These are phyloP conservation scores for Entelurus aequoreus DNA, from an alignment of 2,113 vertebrate species.

Conservation along the genomic window DNA sequence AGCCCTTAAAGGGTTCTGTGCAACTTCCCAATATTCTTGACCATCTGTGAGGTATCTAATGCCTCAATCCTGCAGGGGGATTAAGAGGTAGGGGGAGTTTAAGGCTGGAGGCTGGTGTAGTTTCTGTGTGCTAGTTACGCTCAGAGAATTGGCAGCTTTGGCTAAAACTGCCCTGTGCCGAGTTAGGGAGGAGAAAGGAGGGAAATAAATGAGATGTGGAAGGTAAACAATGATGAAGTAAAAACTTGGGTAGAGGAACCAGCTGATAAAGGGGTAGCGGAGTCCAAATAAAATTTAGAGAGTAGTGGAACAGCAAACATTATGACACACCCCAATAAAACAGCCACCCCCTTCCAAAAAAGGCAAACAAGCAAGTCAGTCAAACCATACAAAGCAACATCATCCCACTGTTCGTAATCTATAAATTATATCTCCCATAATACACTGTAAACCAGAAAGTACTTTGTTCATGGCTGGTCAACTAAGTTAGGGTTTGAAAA, in stretches of 20 bases:
- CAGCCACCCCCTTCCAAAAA: constrained; percentile 35
- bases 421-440: constrained; percentile 43
- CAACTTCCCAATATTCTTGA: constrained; percentile 37
- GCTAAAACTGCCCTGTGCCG: constrained; percentile 49
- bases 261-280: constrained; percentile 51
- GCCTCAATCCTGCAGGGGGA: constrained; percentile 45
- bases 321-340: constrained; percentile 51
- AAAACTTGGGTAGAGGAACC: constrained; percentile 42
- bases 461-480: constrained; percentile 46
- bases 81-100: constrained; percentile 66
- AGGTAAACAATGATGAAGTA: constrained; percentile 40
- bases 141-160: constrained; percentile 50
- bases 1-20: constrained; percentile 41
- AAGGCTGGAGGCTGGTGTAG: constrained; percentile 78
- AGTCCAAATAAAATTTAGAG: constrained; percentile 53
- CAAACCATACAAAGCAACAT: constrained; percentile 74
- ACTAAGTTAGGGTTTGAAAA: constrained; percentile 60
- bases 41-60: constrained; percentile 49
- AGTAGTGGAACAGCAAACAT: constrained; percentile 59
- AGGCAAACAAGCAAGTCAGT: constrained; percentile 59
- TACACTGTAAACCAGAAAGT: constrained; percentile 53
- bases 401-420: constrained; percentile 39
- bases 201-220: constrained; percentile 21
- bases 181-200: constrained; percentile 23
- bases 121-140: constrained; percentile 49